Base-by-base conservation (phyloP, 2,113 vertebrate species). In the Odocoileus hemionus region DNA sequence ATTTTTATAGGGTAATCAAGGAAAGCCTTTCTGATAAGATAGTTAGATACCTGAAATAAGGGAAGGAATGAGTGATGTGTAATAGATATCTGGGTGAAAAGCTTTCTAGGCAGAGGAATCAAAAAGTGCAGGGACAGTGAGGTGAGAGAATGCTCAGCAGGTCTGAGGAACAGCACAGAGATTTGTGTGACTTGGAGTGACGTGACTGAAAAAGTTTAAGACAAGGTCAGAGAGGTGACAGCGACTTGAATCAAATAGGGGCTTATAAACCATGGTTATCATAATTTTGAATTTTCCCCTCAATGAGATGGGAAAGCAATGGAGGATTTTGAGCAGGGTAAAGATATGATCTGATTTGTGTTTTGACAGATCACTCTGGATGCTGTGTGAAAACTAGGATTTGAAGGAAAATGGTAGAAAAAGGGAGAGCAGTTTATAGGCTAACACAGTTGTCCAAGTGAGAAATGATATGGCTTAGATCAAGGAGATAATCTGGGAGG, bases 151-250 rank as follows among this genome's bases (percentile, higher is more conserved):
- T 60, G 52, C 17, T 84, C 74, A 78, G 11, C n/a, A n/a, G 26
- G n/a, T 95, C 84, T 91, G 79, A 95, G 64, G 21, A 88, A 82
- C n/a, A 64, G 52, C 52, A 94, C 60, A 96, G 50, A 83, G 54
- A 83, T 88, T 83, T 88, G 61, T 83, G 43, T 96, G 52, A 89
- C 12, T 10, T 74, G 7, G 33, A 88, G 58, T 87, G 36, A 88
- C 26, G 43, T 74, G n/a, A 83, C 83, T 83, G 89, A 54, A 91
- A 79, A 86, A 83, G 12, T 88, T 52, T 88, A 55, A 45, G 16
- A 92, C n/a, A 83, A 82, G 12, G 28, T 92, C n/a, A 83, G 60
- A 87, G 39, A 92, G 43, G 33, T 83, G n/a, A 52, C 43, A 58
- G 43, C 15, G 33, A 58, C 36, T 92, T 93, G 60, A 58, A 60